Percentiles rank a stretch among this genome's conserved stretches.
Conservation (phyloP, 2,113 vertebrate genomes). For the Echinops telfairi region DNA sequence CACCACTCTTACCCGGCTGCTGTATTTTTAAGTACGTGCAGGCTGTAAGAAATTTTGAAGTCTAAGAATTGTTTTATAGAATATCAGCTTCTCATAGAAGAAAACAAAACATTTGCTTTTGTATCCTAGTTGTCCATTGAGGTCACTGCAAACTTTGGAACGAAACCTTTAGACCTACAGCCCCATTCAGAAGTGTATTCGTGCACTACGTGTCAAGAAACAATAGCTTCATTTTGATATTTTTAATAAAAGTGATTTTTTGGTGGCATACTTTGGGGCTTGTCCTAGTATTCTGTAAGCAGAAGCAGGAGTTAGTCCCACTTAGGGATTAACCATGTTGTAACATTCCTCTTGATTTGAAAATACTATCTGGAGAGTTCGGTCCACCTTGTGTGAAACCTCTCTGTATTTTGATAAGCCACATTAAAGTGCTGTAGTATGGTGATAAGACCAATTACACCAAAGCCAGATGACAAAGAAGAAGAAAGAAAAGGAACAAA, state of each 20-base stretch:
- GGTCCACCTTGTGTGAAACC: neutral
- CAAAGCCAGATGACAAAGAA: neutral
- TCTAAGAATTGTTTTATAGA: neutral
- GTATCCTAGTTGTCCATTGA: neutral
- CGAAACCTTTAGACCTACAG: neutral
- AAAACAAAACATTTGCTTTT: neutral
- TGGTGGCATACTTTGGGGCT: too few species aligned
- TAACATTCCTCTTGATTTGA: neutral
- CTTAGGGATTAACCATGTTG: neutral
- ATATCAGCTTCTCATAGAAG: neutral
- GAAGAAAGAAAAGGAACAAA: neutral
- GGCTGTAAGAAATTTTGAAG: neutral
- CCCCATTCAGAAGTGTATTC: neutral
- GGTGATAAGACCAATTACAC: neutral
- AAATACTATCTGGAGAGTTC: neutral
- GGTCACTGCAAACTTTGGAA: neutral
- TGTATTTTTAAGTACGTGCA: neutral
- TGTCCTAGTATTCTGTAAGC: neutral
- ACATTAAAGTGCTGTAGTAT: neutral
- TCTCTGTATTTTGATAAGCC: neutral
- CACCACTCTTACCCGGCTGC: neutral
- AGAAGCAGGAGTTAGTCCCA: neutral
- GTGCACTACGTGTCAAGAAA: too few species aligned
- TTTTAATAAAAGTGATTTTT: too few species aligned
- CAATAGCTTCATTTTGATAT: too few species aligned